Base-by-base conservation (phyloP, 1,140 invertebrate genomes). In the Coenobita brevimanus region DNA sequence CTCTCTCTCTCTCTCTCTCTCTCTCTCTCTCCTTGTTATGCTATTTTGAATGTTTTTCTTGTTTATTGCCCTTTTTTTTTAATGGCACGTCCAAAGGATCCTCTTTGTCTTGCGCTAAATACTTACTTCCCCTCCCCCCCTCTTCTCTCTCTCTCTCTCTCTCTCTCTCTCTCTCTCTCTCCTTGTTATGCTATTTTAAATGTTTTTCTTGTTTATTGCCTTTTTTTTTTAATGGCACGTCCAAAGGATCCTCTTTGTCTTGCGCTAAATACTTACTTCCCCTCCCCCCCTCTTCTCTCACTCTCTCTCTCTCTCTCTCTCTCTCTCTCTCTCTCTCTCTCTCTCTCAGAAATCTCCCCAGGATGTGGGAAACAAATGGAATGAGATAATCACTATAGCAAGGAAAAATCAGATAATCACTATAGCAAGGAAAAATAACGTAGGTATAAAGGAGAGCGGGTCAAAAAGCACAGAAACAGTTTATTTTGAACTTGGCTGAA, bases 1-100 rank as follows among this genome's bases (percentile, higher is more conserved):
- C 75, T 78, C 75, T 78, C 46, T 78, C 75, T 78, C 75, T 78
- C 75, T 78, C 46, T 78, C 75, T 78, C 75, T 78, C 75, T 78
- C 46, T 78, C 75, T 78, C 46, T 78, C 75, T 50, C 2, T 43
- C 8, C n/a, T n/a, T n/a, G n/a, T n/a, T n/a, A n/a, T n/a, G n/a
- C n/a, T n/a, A n/a, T n/a, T n/a, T n/a, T n/a, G 38, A 21, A 50
- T 27, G 38, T 3, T 50, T 54, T 33, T 46, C 50, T 46, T n/a
- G 15, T 43, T 15, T 78, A n/a, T n/a, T n/a, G n/a, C n/a, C n/a
- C n/a, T n/a, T n/a, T n/a, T n/a, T n/a, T n/a, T n/a, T n/a, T n/a
- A n/a, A n/a, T n/a, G n/a, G n/a, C n/a, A n/a, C n/a, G n/a, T n/a
- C n/a, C n/a, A n/a, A 43, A 46, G 0, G 46, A 43, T 50, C 75